Percentiles rank a stretch among this genome's conserved stretches.
phyloP scores from a whole-genome alignment of 23 tunicate species.

The Halocynthia roretzi region DNA sequence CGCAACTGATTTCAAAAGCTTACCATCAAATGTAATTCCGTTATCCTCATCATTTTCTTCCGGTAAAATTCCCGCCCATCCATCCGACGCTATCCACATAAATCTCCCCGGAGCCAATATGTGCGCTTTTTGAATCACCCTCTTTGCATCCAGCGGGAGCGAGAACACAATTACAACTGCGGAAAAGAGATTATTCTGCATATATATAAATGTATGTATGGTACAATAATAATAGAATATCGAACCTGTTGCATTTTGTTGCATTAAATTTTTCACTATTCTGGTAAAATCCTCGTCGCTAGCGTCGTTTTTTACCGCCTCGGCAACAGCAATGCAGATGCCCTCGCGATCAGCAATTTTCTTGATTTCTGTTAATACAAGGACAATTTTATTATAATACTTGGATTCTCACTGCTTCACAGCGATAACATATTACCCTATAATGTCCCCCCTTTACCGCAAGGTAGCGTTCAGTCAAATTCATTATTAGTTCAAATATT shows the following conservation, averaged over 20 bases:
- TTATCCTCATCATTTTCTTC: constrained; percentile 1
- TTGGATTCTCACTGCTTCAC: too few relatives aligned
- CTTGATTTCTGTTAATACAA: constrained; percentile 9
- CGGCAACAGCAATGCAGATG: constrained; percentile 22
- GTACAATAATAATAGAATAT: not conserved
- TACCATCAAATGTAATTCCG: not conserved
- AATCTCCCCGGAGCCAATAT: constrained; percentile 9
- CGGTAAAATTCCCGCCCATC: constrained; percentile 15
- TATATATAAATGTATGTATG: not conserved
- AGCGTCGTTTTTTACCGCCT: constrained; percentile 11
- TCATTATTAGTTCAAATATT: too few relatives aligned
- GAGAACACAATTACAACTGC: constrained; percentile 47
- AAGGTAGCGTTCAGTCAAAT: too few relatives aligned
- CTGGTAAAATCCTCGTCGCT: constrained; percentile 3
- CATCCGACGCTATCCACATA: constrained; percentile 61
- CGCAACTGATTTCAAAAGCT: not conserved
- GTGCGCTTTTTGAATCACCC: constrained; percentile 14
- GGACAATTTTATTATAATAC: too few relatives aligned
- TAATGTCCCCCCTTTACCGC: too few relatives aligned
- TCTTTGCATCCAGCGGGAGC: not conserved
- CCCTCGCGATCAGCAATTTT: not conserved
- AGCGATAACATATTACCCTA: too few relatives aligned
- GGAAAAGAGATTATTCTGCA: not conserved
- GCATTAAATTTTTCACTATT: not conserved
- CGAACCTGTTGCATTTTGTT: not conserved